These are phyloP conservation scores for Leistus spinibarbis DNA, from an alignment of 2,888 invertebrate genomes.

Conservation along the genomic window DNA sequence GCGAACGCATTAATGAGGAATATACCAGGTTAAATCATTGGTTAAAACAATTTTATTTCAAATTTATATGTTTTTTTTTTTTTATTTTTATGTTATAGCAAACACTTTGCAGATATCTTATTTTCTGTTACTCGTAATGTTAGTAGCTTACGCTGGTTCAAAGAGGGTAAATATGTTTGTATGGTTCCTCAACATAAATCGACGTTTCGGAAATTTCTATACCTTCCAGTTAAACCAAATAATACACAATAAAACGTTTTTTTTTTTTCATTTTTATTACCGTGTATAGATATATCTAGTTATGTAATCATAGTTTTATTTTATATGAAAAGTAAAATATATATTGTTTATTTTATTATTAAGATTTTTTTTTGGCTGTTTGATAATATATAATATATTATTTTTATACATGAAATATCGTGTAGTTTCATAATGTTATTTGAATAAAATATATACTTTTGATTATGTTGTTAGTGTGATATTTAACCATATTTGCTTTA, in stretches of 20 bases:
- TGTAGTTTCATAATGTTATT: neutral
- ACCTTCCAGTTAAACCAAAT: neutral
- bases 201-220: slow-evolving; percentile 20
- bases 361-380: neutral
- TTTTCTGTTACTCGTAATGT: slow-evolving; percentile 8
- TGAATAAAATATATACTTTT: neutral
- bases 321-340: neutral
- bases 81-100: slow-evolving; percentile 8
- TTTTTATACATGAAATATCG: neutral
- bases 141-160: slow-evolving; percentile 1
- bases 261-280: neutral
- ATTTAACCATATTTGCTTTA: no score
- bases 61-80: neutral
- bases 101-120: slow-evolving; percentile 22
- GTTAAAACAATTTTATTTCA: neutral
- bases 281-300: no score
- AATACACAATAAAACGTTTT: neutral
- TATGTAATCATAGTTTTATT: no score
- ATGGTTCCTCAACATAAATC: slow-evolving; percentile 23
- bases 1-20: slow-evolving; percentile 47
- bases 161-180: slow-evolving; percentile 9
- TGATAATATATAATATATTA: neutral
- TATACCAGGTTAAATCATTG: slow-evolving; percentile 45
- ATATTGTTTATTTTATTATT: neutral
- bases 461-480: no score